Evolutionary conservation across 2,113 vertebrate genomes (phyloP).

Genomic region (Triplophysa dalaica): DNA sequence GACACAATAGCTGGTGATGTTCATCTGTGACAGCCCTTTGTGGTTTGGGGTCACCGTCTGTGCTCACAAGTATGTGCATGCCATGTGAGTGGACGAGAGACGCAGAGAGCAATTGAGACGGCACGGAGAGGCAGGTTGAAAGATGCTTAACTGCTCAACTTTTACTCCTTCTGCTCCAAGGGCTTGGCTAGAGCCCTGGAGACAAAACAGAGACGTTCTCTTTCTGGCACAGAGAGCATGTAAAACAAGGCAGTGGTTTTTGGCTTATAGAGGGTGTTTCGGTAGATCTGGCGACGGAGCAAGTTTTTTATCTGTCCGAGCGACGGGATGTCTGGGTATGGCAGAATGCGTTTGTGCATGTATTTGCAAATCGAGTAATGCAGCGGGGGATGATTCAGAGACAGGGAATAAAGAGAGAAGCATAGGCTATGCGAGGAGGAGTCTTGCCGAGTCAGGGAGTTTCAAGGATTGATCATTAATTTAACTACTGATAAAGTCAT

Average conservation of each 20-base stretch:
- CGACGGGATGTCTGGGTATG: constrained; percentile 32
- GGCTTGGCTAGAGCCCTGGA: constrained; percentile 29
- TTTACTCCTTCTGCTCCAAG: constrained; percentile 30
- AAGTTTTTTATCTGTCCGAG: constrained; percentile 42
- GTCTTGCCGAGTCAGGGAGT: constrained; percentile 45
- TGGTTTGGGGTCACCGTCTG: constrained; percentile 46
- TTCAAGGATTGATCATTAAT: constrained; percentile 64
- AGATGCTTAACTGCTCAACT: constrained; percentile 47
- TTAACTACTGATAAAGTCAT: constrained; percentile 65
- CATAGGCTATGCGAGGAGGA: constrained; percentile 42
- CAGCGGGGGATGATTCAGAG: constrained; percentile 26
- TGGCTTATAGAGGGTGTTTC: background rate
- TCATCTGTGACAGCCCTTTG: constrained; percentile 42
- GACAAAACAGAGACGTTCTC: constrained; percentile 23
- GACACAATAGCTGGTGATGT: constrained; percentile 51
- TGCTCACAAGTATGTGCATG: constrained; percentile 52
- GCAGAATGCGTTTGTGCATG: constrained; percentile 52
- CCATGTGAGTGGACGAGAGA: constrained; percentile 33
- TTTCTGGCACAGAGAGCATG: constrained; percentile 17
- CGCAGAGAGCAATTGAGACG: constrained; percentile 56
- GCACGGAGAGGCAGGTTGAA: constrained; percentile 50
- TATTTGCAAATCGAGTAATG: constrained; percentile 42
- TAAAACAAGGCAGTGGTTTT: constrained; percentile 17
- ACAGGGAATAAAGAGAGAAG: constrained; percentile 42
- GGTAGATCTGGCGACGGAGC: background rate